These are phyloP conservation scores for Bibio marci DNA, from an alignment of 2,888 invertebrate genomes.

Conservation along the genomic window DNA sequence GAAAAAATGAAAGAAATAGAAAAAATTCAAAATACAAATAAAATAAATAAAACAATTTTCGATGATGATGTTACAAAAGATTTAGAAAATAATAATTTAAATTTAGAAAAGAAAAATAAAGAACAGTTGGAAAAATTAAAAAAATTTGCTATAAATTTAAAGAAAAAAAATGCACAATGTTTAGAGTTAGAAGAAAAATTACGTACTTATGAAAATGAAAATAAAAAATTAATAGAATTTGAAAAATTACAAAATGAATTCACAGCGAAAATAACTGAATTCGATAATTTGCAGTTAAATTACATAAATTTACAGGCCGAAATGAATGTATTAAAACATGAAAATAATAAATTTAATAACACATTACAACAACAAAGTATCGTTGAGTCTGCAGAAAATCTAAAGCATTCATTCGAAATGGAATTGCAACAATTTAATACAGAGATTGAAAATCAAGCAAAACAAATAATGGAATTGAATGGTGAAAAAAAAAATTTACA, in stretches of 20 bases:
- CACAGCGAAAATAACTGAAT: conserved; percentile 1
- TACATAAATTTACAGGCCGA: not conserved
- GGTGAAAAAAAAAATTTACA: conserved; percentile 22
- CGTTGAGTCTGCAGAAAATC: not conserved
- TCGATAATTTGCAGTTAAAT: not conserved
- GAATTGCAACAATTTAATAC: no score
- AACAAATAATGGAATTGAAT: conserved; percentile 16
- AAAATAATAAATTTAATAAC: not conserved
- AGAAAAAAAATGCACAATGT: conserved; percentile 49
- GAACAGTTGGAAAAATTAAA: conserved; percentile 60
- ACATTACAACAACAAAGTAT: not conserved
- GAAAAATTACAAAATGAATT: conserved; percentile 9
- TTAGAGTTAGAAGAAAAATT: conserved; percentile 43
- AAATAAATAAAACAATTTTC: conserved; percentile 10
- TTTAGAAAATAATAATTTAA: conserved; percentile 23
- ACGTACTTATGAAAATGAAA: conserved; percentile 18
- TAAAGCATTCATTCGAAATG: no score
- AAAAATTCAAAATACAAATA: conserved; percentile 20
- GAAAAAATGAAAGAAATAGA: conserved; percentile 19
- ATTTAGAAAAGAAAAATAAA: conserved; percentile 43
- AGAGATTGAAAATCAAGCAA: conserved; percentile 21
- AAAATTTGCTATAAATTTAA: conserved; percentile 57
- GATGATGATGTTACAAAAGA: conserved; percentile 15
- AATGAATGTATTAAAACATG: not conserved
- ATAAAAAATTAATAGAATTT: conserved; percentile 14